Base-by-base conservation (phyloP, 2,797 vertebrate species). In the Mus spretus region DNA sequence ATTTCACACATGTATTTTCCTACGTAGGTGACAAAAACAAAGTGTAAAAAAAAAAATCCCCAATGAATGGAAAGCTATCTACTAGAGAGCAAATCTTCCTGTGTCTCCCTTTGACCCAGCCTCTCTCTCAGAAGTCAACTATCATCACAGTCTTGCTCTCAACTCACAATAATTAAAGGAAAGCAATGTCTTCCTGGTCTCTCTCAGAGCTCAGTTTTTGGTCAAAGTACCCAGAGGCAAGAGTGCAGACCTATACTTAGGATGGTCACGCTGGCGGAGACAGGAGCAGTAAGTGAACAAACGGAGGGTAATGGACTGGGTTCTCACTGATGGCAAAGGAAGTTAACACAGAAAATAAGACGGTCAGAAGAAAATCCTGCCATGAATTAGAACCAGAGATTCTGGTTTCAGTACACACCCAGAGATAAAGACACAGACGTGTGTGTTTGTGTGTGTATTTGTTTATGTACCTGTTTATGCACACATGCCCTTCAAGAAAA, bases 1-100 rank as follows among this genome's bases (percentile, higher is more conserved):
- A 84, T 50, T 74, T 86, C 67, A 85, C 63, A 91, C n/a, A 72
- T 57, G 37, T 34, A 59, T 37, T 79, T 94, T 95, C 83, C 74
- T 59, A 11, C 28, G 40, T 15, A 90, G 65, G 75, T 75, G 86
- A 75, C 63, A 65, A 91, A 91, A 17, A 87, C 0, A 13, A 50
- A 50, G 72, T 78, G 7, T 90, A 65, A 65, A 93, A 72, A 67
- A 67, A 65, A 81, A 82, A 95, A 26, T 67, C 61, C n/a, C 40
- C 24, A 50, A 75, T 44, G 28, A 47, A 79, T 20, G 47, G 85
- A 74, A 81, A 22, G n/a, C 44, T 31, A 11, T 31, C 50, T 9
- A 59, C 3, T 10, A 70, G 63, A 82, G 74, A 55, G 72, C 28
- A 31, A 67, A 61, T 19, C 14, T 20, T 13, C 40, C 40, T n/a